Conservation (phyloP, 2,113 vertebrate genomes). For the Notiomystis cincta region DNA sequence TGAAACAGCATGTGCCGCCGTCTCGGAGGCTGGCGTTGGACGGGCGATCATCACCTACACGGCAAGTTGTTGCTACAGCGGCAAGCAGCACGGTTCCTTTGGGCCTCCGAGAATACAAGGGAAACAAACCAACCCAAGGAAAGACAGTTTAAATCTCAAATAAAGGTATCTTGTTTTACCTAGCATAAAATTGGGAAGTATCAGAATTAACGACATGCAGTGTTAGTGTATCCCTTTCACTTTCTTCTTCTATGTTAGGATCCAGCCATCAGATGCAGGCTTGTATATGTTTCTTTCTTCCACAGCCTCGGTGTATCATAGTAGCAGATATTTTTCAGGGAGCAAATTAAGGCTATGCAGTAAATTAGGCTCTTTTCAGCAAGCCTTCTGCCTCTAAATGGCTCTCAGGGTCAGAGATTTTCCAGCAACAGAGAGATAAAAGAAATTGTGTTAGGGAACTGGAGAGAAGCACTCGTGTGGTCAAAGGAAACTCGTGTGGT, state of each 20-base stretch:
- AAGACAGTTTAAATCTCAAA: neutral
- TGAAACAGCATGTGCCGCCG: neutral
- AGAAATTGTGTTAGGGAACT: neutral
- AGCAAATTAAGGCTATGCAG: neutral
- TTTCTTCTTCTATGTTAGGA: neutral
- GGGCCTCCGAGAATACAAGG: neutral
- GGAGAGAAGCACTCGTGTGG: neutral
- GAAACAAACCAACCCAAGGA: neutral
- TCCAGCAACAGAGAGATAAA: neutral
- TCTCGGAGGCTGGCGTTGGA: neutral
- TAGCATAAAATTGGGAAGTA: neutral
- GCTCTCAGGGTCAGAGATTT: neutral
- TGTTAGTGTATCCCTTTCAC: neutral
- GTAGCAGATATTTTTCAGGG: neutral
- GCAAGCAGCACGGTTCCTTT: neutral
- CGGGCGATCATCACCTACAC: neutral
- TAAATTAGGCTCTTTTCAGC: neutral
- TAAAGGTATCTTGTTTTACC: neutral
- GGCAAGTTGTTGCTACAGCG: neutral
- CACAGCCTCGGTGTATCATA: neutral
- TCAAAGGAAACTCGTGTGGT: neutral
- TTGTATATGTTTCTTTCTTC: neutral
- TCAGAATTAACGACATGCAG: neutral
- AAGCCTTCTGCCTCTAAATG: neutral
- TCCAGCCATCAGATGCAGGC: neutral